Conservation (phyloP, 1,140 invertebrate species). For the Zaprionus tsacasi region DNA sequence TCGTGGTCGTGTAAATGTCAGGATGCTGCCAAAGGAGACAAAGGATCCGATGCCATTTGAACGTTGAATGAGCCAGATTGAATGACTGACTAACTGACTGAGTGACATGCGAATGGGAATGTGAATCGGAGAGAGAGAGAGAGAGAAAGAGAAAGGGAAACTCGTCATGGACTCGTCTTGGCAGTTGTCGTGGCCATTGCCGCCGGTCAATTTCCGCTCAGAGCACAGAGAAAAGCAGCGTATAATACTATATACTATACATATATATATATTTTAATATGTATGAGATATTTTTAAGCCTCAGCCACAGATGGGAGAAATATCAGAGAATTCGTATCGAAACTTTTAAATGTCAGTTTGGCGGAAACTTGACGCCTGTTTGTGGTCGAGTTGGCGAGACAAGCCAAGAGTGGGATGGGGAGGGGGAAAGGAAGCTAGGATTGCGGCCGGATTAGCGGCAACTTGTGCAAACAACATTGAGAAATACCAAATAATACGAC, state of each 20-base stretch:
- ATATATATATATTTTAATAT: constrained; percentile 43
- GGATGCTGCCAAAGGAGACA: constrained; percentile 61
- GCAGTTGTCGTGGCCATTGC: constrained; percentile 41
- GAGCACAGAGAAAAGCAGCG: constrained; percentile 16
- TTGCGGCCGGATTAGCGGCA: constrained; percentile 60
- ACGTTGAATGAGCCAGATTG: constrained; percentile 42
- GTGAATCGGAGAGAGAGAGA: constrained; percentile 18
- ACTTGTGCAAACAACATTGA: constrained; percentile 47
- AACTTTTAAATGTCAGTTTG: constrained; percentile 67
- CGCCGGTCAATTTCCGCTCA: constrained; percentile 72
- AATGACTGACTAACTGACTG: constrained; percentile 50
- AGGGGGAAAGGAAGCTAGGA: background rate
- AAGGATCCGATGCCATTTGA: constrained; percentile 44
- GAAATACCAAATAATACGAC: constrained; percentile 53
- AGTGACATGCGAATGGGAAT: constrained; percentile 35
- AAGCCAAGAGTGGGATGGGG: background rate
- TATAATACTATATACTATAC: constrained; percentile 3
- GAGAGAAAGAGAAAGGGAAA: constrained; percentile 14
- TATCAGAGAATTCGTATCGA: constrained; percentile 14
- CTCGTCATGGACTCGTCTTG: constrained; percentile 1
- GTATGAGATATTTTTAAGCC: constrained; percentile 54
- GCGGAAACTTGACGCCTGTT: constrained; percentile 49
- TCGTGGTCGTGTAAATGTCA: constrained; percentile 4
- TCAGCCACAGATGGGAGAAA: constrained; percentile 20
- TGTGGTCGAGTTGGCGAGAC: constrained; percentile 2